Evolutionary conservation across 2,113 vertebrate species (phyloP).

Genomic region (Glaucidium brasilianum): DNA sequence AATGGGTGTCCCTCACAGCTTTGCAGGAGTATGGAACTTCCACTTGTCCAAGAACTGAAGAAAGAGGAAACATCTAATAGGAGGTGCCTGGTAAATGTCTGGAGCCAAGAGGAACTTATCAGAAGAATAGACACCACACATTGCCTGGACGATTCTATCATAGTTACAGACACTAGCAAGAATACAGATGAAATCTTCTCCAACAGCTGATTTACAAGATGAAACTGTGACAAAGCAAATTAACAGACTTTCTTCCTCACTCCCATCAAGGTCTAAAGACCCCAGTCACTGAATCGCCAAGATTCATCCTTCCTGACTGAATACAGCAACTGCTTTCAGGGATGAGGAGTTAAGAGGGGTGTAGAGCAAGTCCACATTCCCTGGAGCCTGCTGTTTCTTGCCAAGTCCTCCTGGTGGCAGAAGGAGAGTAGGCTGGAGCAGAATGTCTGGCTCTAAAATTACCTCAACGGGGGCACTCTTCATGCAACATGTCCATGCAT

Average conservation of each 20-base stretch:
- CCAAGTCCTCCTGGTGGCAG: not conserved
- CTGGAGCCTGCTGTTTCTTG: not conserved
- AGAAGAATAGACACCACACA: not conserved
- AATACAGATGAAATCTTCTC: not conserved
- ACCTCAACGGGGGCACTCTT: not conserved
- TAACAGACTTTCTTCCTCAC: not conserved
- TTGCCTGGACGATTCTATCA: not conserved
- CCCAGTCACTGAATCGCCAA: not conserved
- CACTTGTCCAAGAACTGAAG: not conserved
- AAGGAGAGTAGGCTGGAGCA: not conserved
- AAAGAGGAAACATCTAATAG: not conserved
- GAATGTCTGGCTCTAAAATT: not conserved
- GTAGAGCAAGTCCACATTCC: not conserved
- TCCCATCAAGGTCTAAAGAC: not conserved
- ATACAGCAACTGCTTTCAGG: not conserved
- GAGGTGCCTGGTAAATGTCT: not conserved
- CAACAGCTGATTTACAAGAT: not conserved
- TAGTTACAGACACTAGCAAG: not conserved
- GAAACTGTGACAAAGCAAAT: not conserved
- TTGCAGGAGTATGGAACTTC: not conserved
- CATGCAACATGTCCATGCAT: not conserved
- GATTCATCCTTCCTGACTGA: not conserved
- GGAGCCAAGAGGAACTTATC: not conserved
- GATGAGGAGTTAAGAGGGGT: not conserved
- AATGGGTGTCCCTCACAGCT: not conserved